Base-by-base conservation (phyloP, 1,140 invertebrate species). In the Chymomyza costata region DNA sequence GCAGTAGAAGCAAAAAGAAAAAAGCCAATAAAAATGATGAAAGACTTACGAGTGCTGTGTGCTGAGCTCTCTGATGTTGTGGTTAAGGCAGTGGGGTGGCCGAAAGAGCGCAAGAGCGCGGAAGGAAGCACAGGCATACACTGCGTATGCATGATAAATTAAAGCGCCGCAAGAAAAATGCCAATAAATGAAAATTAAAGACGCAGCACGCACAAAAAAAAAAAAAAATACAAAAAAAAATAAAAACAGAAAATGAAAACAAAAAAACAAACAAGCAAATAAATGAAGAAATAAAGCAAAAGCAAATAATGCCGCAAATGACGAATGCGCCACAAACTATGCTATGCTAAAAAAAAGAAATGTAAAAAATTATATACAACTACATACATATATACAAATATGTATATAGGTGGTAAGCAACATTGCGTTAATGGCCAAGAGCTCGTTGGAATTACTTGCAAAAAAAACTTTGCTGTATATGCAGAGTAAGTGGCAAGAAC, bases 11-110 rank as follows among this genome's bases (percentile, higher is more conserved):
- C 34, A 25, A 31, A 39, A 21, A 39, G 37, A 15, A 50, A 19
- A 50, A 59, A 57, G 30, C 65, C 46, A 76, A 78, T 78, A 70
- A 76, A 76, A 76, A 76, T 76, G 71, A 76, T 78, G 71, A 78
- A 74, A 74, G 70, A 76, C 71, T 65, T 69, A 52, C 46, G 67
- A 47, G 31, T n/a, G n/a, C n/a, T n/a, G n/a, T n/a, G 35, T 37
- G 45, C 19, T 37, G 25, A n/a, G 16, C n/a, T n/a, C n/a, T n/a
- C n/a, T n/a, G n/a, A n/a, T n/a, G n/a, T n/a, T n/a, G n/a, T n/a
- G n/a, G n/a, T n/a, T n/a, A 45, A 39, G 55, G 38, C 46, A 49
- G 41, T 37, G 45, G 46, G 46, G 19, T 35, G 18, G 37, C 45
- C 11, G n/a, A n/a, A 11, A 19, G 11, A 41, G 11, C 6, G 25